These are phyloP conservation scores for Lacerta viridis DNA, from an alignment of 2,797 vertebrate species.

Conservation along the genomic window DNA sequence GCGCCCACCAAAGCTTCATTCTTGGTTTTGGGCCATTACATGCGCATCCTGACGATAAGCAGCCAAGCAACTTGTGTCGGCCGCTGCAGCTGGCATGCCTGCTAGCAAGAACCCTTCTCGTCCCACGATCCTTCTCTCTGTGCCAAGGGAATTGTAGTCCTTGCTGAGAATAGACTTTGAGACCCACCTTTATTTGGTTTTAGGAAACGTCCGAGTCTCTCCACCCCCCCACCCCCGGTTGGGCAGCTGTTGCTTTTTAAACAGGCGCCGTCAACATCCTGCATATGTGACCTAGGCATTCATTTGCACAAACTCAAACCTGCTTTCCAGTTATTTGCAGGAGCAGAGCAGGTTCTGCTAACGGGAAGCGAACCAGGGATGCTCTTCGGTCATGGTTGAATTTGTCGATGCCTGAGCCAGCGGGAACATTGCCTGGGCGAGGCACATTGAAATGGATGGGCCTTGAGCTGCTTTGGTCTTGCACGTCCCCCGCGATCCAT, in stretches of 20 bases:
- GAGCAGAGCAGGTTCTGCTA: too few species aligned
- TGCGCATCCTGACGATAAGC: accelerated
- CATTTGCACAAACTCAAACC: neutral
- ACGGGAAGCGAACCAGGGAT: neutral
- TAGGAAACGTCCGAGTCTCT: neutral
- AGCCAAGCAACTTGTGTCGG: neutral
- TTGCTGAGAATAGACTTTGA: neutral
- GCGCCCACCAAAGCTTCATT: constrained; percentile 35
- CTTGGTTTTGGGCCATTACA: accelerated
- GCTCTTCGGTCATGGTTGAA: neutral
- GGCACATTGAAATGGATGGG: neutral
- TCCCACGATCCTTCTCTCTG: accelerated
- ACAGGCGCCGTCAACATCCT: neutral
- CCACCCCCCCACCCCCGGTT: too few species aligned
- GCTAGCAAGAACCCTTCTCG: neutral
- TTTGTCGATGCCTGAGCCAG: neutral
- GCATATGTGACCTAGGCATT: neutral
- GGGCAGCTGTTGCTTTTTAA: neutral
- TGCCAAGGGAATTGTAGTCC: neutral
- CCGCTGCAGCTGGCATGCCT: accelerated
- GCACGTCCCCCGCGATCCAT: neutral
- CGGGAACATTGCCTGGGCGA: neutral
- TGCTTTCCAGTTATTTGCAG: neutral
- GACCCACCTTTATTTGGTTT: neutral
- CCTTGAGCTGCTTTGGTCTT: neutral